Conservation (phyloP, 2,113 vertebrate genomes). For the Lonchura striata region DNA sequence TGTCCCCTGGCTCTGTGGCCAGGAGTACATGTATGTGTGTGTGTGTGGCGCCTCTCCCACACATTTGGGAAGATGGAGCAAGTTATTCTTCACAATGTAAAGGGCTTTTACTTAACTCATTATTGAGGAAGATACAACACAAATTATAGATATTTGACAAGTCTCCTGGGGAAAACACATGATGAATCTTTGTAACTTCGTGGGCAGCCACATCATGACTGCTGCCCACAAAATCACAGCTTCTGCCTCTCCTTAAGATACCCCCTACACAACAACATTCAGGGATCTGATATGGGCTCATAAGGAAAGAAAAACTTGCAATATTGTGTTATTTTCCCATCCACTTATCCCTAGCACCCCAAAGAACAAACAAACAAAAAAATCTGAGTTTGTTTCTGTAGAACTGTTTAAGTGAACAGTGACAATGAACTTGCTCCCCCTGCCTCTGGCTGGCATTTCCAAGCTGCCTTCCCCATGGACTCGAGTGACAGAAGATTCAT, state of each 20-base stretch:
- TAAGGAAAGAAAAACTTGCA: not conserved
- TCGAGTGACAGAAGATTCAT: conserved; percentile 57
- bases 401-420: not conserved
- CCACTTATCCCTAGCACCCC: not conserved
- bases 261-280: not conserved
- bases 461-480: conserved; percentile 9
- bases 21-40: rapidly evolving
- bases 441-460: conserved; percentile 41
- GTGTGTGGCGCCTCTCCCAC: not conserved
- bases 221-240: not conserved
- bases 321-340: not conserved
- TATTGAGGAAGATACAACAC: not conserved
- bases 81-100: not conserved
- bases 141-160: not conserved
- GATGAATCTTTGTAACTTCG: not conserved
- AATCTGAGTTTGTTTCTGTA: not conserved
- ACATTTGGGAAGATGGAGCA: not conserved
- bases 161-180: not conserved
- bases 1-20: not conserved
- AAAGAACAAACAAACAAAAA: not conserved
- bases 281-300: not conserved
- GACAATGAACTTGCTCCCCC: not conserved
- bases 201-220: not conserved
- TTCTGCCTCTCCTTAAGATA: not conserved
- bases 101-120: not conserved